phyloP scores from a whole-genome alignment of 2,888 invertebrate species.

The Hyalella azteca region DNA sequence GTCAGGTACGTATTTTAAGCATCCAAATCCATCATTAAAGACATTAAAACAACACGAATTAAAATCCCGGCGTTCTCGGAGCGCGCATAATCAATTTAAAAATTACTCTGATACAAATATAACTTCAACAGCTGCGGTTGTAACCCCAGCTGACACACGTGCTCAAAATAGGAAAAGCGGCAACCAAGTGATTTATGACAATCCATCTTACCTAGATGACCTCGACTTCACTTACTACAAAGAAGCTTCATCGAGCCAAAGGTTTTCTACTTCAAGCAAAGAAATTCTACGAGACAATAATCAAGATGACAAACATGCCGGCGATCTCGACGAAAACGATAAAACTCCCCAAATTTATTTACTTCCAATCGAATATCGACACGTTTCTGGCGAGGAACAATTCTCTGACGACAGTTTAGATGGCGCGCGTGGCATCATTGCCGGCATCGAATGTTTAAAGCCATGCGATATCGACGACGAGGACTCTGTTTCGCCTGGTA shows the following conservation, averaged over 20 bases:
- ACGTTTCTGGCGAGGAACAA: conserved; percentile 27
- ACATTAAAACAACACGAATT: neutral
- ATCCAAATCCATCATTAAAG: neutral
- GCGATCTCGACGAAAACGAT: neutral
- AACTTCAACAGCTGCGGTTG: neutral
- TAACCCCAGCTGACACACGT: neutral
- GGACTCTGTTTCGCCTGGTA: neutral
- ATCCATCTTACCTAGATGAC: conserved; percentile 21
- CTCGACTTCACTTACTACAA: conserved; percentile 31
- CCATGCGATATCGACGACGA: conserved; percentile 19
- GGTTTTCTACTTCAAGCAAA: neutral
- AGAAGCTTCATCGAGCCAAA: neutral
- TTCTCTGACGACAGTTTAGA: conserved; percentile 54
- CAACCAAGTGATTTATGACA: neutral
- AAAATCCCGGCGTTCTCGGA: neutral
- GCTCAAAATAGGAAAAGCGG: neutral
- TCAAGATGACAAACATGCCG: neutral
- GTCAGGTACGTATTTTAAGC: conserved; percentile 27
- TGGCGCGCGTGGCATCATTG: conserved; percentile 26
- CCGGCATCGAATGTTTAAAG: conserved; percentile 34
- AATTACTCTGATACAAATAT: neutral
- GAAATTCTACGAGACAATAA: neutral
- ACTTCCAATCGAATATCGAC: conserved; percentile 26
- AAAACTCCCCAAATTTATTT: conserved; percentile 14
- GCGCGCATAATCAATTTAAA: neutral